Base-by-base conservation (phyloP, 2,888 invertebrate species). In the Tetheella fluctuosa region DNA sequence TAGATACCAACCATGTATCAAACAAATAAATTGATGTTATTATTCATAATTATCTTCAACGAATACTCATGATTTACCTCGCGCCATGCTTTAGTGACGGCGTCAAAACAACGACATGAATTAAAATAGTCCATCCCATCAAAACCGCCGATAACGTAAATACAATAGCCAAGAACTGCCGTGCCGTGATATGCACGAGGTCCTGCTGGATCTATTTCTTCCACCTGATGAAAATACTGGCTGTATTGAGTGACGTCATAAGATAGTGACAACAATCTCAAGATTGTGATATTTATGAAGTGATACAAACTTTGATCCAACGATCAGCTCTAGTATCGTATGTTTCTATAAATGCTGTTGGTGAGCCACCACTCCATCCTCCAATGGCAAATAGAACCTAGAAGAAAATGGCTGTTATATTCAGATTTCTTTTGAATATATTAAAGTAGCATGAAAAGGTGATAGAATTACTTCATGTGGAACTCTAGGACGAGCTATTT, bases 121-220 rank as follows among this genome's bases (percentile, higher is more conserved):
- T 97, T 97, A 83, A 97, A 97, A 80, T 97, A 97, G 75, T 96
- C 96, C 89, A 95, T 94, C n/a, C 98, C 98, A 79, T 98, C 97
- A 80, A 98, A 98, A 5, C 98, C 98, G 0, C 99, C 98, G 68
- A 98, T 96, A 5, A 98, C 96, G 86, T 96, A 98, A 68, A 99
- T 97, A 77, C 96, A 95, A 71, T 94, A 95, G 0, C 96, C 97
- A 0, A 98, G 94, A 0, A 98, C 97, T 0, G 97, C 97, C 0
- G 97, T 97, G n/a, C 98, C 98, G 80, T 98, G 98, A 84, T 98
- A 98, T 0, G 98, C 98, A 59, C 98, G 94, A 0, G 98, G 97
- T 25, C 97, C 98, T 13, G 95, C 94, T 2, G 96, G 95, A 86
- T 97, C 97, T 54, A 96, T 96, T 78, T 97, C 96, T 68, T 95